Percentiles rank a stretch among this genome's conserved stretches.
Evolutionary conservation across 2,113 vertebrate genomes (phyloP).

Genomic region (Coptodon bakossiorum): DNA sequence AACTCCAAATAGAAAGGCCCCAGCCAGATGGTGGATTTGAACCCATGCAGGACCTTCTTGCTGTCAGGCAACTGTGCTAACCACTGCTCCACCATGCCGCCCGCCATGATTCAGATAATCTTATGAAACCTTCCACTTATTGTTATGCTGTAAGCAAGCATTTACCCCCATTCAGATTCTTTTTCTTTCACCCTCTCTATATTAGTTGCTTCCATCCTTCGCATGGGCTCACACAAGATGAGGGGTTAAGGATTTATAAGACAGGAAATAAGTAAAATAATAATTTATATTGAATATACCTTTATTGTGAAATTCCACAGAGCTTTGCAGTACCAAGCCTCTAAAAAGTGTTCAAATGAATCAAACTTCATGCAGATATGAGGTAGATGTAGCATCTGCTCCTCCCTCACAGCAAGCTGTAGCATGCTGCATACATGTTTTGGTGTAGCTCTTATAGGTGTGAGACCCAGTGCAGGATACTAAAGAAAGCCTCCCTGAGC

Average conservation of each 20-base stretch:
- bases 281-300: background rate
- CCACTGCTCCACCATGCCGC: background rate
- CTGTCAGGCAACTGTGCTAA: background rate
- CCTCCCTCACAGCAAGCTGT: background rate
- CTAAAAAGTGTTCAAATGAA: background rate
- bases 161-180: background rate
- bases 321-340: background rate
- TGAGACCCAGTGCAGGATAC: background rate
- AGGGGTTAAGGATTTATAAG: background rate
- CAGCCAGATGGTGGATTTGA: background rate
- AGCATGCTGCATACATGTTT: background rate
- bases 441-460: background rate
- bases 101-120: background rate
- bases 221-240: background rate
- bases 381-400: background rate
- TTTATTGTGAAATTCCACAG: background rate
- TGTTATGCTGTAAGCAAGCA: background rate
- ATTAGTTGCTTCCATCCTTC: background rate
- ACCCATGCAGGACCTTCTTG: background rate
- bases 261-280: background rate
- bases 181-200: background rate
- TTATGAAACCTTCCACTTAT: background rate
- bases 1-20: background rate
- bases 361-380: background rate
- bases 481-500: background rate